Conservation (phyloP, 2,113 vertebrate genomes). For the Sigmodon hispidus region DNA sequence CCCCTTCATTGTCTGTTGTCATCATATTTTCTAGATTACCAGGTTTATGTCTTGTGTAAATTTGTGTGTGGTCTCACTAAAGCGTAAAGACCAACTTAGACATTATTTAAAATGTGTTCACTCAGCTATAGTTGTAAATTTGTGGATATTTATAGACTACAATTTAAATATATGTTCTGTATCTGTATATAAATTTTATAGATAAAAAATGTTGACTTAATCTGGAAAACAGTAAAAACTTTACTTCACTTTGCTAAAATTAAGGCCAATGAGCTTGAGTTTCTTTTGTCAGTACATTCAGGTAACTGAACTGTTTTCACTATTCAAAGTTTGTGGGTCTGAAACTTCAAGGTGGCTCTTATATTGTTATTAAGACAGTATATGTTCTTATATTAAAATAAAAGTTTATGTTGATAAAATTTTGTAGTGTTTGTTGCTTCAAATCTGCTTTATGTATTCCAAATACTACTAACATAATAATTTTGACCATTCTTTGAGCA, state of each 20-base stretch:
- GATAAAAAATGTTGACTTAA: slow-evolving; percentile 51
- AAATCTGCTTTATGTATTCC: neutral
- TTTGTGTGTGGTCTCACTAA: neutral
- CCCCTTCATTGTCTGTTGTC: slow-evolving; percentile 19
- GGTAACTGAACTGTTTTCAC: neutral
- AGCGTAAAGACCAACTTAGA: slow-evolving; percentile 1
- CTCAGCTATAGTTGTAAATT: slow-evolving; percentile 13
- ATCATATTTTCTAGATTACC: neutral
- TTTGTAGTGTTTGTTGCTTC: neutral
- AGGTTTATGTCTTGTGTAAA: neutral
- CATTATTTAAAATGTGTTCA: slow-evolving; percentile 38
- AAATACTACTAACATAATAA: neutral
- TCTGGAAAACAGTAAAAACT: neutral
- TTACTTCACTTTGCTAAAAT: slow-evolving; percentile 14
- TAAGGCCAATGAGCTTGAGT: slow-evolving; percentile 46
- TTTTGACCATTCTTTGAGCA: slow-evolving; percentile 9
- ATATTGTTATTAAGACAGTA: neutral
- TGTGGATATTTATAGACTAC: slow-evolving; percentile 45
- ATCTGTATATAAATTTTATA: slow-evolving; percentile 4
- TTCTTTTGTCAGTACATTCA: slow-evolving; percentile 35
- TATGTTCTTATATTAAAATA: slow-evolving; percentile 34
- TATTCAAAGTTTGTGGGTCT: neutral
- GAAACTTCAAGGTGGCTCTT: neutral
- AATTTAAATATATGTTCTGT: neutral
- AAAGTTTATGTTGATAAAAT: neutral